Evolutionary conservation across 2,888 invertebrate genomes (phyloP).

Genomic region (Hylaea fasciaria): DNA sequence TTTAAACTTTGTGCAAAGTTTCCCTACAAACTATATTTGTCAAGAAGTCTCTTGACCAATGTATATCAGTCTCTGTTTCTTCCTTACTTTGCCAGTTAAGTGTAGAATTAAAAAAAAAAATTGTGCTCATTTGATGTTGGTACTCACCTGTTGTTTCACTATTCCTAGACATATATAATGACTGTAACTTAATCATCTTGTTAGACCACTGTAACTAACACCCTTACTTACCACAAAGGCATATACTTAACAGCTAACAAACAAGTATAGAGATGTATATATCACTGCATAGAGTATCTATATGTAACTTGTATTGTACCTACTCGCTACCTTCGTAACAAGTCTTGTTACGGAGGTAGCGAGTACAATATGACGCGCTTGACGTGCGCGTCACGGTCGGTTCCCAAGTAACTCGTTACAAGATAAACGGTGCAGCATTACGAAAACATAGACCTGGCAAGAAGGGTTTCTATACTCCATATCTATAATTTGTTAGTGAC

Average conservation of each 20-base stretch:
- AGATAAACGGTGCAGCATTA: constrained; percentile 45
- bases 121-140: too few species aligned
- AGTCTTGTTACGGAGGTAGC: neutral
- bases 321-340: neutral
- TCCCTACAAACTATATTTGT: too few species aligned
- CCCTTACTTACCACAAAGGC: neutral
- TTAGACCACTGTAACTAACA: constrained; percentile 2
- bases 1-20: too few species aligned
- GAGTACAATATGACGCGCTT: constrained; percentile 4
- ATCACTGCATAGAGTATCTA: too few species aligned
- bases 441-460: neutral
- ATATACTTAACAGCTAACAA: neutral
- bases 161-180: neutral
- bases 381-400: constrained; percentile 42
- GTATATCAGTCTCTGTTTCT: too few species aligned
- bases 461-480: neutral
- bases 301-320: neutral
- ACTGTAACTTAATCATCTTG: constrained; percentile 12
- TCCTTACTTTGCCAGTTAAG: too few species aligned
- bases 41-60: too few species aligned
- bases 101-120: too few species aligned
- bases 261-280: neutral
- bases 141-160: neutral
- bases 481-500: neutral
- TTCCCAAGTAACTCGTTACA: constrained; percentile 68